Percentiles rank a stretch among this genome's conserved stretches.
These are phyloP conservation scores for Actenoides hombroni DNA, from an alignment of 2,113 vertebrate genomes.

Conservation along the genomic window DNA sequence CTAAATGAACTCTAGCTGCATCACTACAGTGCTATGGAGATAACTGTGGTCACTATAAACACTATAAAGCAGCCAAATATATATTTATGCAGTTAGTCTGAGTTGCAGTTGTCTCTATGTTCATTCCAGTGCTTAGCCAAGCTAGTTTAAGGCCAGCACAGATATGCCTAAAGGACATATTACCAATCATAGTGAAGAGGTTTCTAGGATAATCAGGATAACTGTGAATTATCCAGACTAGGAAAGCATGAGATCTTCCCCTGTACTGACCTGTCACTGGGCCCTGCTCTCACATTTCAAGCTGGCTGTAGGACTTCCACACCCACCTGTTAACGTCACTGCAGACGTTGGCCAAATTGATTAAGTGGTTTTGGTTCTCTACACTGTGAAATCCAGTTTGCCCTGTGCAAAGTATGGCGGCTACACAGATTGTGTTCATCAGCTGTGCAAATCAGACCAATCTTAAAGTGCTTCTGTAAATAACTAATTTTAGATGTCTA, in stretches of 20 bases:
- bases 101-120: neutral
- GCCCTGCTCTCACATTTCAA: accelerated
- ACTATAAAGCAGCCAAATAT: neutral
- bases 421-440: neutral
- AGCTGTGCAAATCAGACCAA: neutral
- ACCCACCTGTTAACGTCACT: accelerated
- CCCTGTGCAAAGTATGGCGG: neutral
- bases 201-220: neutral
- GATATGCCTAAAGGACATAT: neutral
- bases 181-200: accelerated
- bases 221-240: neutral
- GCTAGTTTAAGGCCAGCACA: neutral
- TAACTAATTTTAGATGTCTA: neutral
- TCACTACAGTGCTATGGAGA: accelerated
- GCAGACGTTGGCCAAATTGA: neutral
- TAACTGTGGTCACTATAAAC: neutral
- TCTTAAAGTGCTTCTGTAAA: neutral
- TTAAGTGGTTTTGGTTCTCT: neutral
- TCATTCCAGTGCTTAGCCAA: neutral
- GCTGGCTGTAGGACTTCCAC: neutral
- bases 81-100: neutral
- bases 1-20: too few relatives aligned
- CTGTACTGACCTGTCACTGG: accelerated
- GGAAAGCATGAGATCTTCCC: neutral
- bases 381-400: neutral